These are phyloP conservation scores for Puma concolor DNA, from an alignment of 2,113 vertebrate genomes.

Conservation along the genomic window DNA sequence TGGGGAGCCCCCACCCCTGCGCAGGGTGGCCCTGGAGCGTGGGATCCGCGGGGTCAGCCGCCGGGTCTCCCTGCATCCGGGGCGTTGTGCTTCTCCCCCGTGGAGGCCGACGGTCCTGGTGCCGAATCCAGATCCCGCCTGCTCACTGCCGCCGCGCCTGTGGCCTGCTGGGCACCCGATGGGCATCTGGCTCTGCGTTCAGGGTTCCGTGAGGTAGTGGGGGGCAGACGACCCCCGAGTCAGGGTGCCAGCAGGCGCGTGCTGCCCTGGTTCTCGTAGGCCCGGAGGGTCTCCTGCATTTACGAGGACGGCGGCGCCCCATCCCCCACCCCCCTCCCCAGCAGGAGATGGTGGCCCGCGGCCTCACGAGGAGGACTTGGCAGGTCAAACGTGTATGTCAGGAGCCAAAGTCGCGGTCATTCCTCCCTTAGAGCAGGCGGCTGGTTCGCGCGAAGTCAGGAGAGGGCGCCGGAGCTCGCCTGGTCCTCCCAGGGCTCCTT, in stretches of 20 bases:
- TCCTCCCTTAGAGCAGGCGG: too few relatives aligned
- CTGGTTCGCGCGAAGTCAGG: too few relatives aligned
- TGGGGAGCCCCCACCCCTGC: not conserved
- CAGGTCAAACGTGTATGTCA: too few relatives aligned
- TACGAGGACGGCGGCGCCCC: too few relatives aligned
- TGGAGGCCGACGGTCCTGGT: constrained; percentile 36
- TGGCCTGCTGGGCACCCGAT: constrained; percentile 77
- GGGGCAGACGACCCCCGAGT: not conserved
- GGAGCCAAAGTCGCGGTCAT: too few relatives aligned
- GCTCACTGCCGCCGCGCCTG: constrained; percentile 80
- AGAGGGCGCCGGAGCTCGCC: too few relatives aligned
- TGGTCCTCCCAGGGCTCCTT: too few relatives aligned
- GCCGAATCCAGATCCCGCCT: constrained; percentile 82
- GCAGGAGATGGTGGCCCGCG: not conserved
- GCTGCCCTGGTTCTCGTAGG: fast-evolving
- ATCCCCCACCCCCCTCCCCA: not conserved
- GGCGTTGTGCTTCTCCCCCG: not conserved
- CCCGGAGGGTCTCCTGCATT: not conserved
- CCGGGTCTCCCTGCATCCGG: not conserved
- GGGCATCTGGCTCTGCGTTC: constrained; percentile 47
- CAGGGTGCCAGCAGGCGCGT: not conserved
- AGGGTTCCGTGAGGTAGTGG: not conserved
- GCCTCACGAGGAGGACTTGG: too few relatives aligned
- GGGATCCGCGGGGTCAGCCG: constrained; percentile 47
- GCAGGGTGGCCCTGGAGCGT: too few relatives aligned